Percentiles rank a stretch among this genome's conserved stretches.
phyloP scores from a whole-genome alignment of 2,888 invertebrate genomes.

The Cyrtodaria siliqua region DNA sequence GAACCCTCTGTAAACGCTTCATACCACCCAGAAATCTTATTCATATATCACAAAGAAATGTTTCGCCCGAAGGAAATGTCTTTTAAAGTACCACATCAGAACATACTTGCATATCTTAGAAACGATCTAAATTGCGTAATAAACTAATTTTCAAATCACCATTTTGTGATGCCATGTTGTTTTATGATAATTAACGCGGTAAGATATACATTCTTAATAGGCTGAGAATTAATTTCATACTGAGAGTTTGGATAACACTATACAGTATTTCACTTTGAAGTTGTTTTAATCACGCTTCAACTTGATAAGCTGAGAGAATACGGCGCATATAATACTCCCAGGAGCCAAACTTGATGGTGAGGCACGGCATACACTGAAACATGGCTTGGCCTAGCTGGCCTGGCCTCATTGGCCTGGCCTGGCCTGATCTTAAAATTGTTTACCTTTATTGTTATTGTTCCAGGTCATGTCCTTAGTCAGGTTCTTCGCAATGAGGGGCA shows the following conservation, averaged over 20 bases:
- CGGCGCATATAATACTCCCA: constrained; percentile 13
- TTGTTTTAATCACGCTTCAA: constrained; percentile 44
- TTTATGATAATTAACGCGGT: constrained; percentile 52
- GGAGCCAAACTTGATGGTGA: not conserved
- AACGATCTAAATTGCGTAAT: constrained; percentile 33
- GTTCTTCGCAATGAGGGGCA: too few species aligned
- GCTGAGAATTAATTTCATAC: constrained; percentile 51
- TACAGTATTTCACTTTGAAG: constrained; percentile 57
- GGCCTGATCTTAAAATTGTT: too few species aligned
- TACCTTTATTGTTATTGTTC: too few species aligned
- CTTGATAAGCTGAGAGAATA: constrained; percentile 36
- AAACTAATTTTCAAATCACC: constrained; percentile 48
- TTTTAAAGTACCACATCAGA: constrained; percentile 11
- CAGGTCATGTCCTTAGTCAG: too few species aligned
- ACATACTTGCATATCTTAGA: constrained; percentile 1
- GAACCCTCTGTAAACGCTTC: too few species aligned
- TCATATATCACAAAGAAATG: constrained; percentile 5
- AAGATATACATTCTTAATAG: constrained; percentile 31
- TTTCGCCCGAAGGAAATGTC: constrained; percentile 5
- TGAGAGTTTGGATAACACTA: constrained; percentile 43
- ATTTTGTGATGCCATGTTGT: constrained; percentile 43
- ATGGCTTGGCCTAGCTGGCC: too few species aligned
- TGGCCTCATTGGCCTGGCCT: too few species aligned
- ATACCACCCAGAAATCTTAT: constrained; percentile 10
- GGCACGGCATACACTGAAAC: too few species aligned